Conservation (phyloP, 2,797 vertebrate genomes). For the Enteromius fasciolatus region DNA sequence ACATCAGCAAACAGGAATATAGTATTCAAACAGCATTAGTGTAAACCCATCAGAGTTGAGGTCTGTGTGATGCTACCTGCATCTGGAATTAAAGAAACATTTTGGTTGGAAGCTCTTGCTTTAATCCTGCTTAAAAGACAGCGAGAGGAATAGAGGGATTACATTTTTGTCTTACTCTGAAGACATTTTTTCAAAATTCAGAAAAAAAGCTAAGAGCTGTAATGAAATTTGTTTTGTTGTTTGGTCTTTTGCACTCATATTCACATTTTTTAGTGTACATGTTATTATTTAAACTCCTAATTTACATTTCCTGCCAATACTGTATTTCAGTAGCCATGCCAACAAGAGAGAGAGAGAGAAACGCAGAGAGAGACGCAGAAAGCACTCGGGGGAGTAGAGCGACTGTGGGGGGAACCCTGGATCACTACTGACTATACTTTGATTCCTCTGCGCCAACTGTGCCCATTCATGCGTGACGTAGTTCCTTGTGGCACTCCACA, state of each 20-base stretch:
- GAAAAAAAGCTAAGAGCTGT: background rate
- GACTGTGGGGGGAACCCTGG: background rate
- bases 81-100: slow-evolving; percentile 47
- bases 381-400: slow-evolving; percentile 13
- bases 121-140: slow-evolving; percentile 41
- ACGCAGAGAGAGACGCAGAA: background rate
- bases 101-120: background rate
- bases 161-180: background rate
- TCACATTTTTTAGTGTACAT: background rate
- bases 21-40: slow-evolving; percentile 17
- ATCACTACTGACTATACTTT: background rate
- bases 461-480: slow-evolving; percentile 38
- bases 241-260: background rate
- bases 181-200: background rate
- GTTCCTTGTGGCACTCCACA: slow-evolving; percentile 38
- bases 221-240: background rate
- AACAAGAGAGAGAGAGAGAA: background rate
- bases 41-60: slow-evolving; percentile 12
- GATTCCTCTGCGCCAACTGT: slow-evolving; percentile 40
- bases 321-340: background rate
- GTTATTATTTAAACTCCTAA: background rate
- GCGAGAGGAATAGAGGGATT: background rate
- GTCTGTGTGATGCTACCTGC: slow-evolving; percentile 16
- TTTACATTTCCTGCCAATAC: background rate
- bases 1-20: slow-evolving; percentile 26